phyloP scores from a whole-genome alignment of 2,113 vertebrate species.

The Drymodes brunneopygia region DNA sequence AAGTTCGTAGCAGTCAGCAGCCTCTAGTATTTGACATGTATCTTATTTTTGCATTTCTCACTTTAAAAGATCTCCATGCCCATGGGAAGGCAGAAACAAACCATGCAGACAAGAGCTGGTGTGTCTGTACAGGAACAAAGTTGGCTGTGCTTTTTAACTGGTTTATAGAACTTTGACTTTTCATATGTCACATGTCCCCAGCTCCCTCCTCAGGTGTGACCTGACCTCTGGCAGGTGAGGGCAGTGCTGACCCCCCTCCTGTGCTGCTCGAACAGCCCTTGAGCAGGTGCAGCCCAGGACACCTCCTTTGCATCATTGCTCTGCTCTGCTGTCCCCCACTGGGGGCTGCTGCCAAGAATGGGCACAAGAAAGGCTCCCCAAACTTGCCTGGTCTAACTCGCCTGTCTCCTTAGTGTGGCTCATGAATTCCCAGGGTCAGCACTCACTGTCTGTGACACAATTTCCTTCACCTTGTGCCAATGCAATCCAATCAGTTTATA shows the following conservation, averaged over 20 bases:
- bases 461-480: background rate
- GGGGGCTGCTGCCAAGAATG: background rate
- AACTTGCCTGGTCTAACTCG: accelerated
- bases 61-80: background rate
- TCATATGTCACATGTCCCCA: background rate
- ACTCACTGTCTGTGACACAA: background rate
- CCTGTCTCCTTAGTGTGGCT: background rate
- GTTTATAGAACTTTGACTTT: background rate
- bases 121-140: background rate
- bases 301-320: background rate
- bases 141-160: background rate
- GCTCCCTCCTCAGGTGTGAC: background rate
- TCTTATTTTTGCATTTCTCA: slow-evolving; percentile 9
- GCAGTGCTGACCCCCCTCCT: background rate
- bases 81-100: background rate
- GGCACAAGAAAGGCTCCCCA: background rate
- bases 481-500: background rate
- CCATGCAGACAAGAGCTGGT: background rate
- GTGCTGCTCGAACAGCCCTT: accelerated
- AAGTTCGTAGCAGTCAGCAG: background rate
- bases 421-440: background rate
- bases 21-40: background rate
- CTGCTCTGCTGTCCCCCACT: background rate
- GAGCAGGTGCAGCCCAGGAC: background rate
- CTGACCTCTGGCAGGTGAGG: background rate